phyloP scores from a whole-genome alignment of 2,797 vertebrate species.

The Ctenopoma kingsleyae region DNA sequence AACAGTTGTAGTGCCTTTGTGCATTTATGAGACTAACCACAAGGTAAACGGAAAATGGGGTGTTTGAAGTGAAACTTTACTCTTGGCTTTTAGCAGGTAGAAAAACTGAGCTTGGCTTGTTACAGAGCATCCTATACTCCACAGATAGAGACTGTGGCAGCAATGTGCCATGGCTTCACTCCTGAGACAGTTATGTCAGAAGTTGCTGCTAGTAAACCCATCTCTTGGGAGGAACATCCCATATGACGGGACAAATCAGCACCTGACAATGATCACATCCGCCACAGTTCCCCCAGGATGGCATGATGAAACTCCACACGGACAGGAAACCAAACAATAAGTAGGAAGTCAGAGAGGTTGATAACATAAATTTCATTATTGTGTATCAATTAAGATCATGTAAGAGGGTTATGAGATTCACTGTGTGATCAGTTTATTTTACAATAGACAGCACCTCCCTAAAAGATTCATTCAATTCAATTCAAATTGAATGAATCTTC shows the following conservation, averaged over 20 bases:
- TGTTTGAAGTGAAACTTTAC: slow-evolving; percentile 65
- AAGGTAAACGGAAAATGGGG: slow-evolving; percentile 76
- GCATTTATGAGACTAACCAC: slow-evolving; percentile 88
- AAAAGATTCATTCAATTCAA: no score
- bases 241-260: slow-evolving; percentile 55
- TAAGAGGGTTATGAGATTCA: slow-evolving; percentile 9
- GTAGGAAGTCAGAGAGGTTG: slow-evolving; percentile 15
- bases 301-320: slow-evolving; percentile 77
- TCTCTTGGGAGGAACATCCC: slow-evolving; percentile 57
- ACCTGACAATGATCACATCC: slow-evolving; percentile 66
- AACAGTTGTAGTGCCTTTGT: slow-evolving; percentile 87
- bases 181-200: slow-evolving; percentile 64
- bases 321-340: slow-evolving; percentile 28
- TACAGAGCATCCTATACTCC: slow-evolving; percentile 13
- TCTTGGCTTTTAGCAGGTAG: slow-evolving; percentile 80
- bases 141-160: slow-evolving; percentile 13
- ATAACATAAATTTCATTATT: neutral
- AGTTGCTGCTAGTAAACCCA: slow-evolving; percentile 65
- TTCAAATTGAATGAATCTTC: no score
- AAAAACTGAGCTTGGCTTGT: slow-evolving; percentile 29
- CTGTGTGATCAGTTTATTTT: slow-evolving; percentile 38
- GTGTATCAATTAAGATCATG: slow-evolving; percentile 19
- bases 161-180: slow-evolving; percentile 12
- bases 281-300: slow-evolving; percentile 54
- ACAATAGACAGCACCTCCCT: slow-evolving; percentile 20